Conservation (phyloP, 2,113 vertebrate species). For the Empidonax traillii region DNA sequence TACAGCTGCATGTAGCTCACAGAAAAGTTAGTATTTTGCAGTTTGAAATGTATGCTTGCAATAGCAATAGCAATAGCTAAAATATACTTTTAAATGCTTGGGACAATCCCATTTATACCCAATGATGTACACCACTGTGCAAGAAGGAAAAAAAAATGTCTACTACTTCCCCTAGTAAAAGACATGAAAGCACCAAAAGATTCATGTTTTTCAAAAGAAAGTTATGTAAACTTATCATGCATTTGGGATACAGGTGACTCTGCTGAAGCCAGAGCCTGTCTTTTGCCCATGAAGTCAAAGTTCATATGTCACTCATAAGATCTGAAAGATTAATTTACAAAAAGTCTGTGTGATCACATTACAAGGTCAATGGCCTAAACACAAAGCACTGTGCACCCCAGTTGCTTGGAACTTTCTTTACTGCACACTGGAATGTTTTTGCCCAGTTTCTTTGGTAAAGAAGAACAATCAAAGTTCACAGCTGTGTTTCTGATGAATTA, state of each 20-base stretch:
- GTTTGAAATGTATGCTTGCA: not conserved
- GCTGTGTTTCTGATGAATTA: slow-evolving; percentile 53
- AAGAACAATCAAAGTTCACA: slow-evolving; percentile 19
- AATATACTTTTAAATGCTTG: not conserved
- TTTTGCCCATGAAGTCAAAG: slow-evolving; percentile 38
- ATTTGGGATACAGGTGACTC: slow-evolving; percentile 10
- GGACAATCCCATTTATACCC: not conserved
- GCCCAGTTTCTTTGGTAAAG: not conserved
- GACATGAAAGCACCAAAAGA: not conserved
- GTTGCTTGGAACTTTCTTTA: slow-evolving; percentile 42
- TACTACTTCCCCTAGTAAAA: not conserved
- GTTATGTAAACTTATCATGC: not conserved
- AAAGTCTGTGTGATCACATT: slow-evolving; percentile 50
- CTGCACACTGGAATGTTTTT: slow-evolving; percentile 42
- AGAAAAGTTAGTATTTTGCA: not conserved
- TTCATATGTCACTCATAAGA: slow-evolving; percentile 39
- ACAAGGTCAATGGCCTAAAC: slow-evolving; percentile 38
- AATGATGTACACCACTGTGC: not conserved
- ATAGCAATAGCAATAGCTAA: not conserved
- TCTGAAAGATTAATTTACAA: slow-evolving; percentile 52
- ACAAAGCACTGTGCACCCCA: not conserved
- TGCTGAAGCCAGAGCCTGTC: not conserved
- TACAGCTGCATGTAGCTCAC: not conserved
- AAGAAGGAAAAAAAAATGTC: not conserved
- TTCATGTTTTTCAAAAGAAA: slow-evolving; percentile 6